Evolutionary conservation across 92 coral and sea anemone species (phyloP), one percentile per base, ranked within the genome.

Genomic region (Chrysogorgia sp.): DNA sequence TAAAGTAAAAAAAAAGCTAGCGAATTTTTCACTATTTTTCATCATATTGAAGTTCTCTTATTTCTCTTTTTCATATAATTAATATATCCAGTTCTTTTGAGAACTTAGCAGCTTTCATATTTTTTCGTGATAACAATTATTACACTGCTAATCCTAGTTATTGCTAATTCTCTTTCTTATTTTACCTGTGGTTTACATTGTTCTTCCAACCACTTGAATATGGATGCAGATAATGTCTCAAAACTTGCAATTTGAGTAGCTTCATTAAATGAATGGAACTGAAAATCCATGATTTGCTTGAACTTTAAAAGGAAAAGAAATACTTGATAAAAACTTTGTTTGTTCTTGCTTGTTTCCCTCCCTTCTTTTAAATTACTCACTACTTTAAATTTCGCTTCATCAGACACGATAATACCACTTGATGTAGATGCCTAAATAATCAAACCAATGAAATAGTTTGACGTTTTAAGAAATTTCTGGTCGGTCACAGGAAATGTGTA

Each of bases 111-210:
- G n/a, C n/a, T n/a, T n/a, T n/a, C n/a, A n/a, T n/a, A n/a, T n/a
- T n/a, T n/a, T n/a, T n/a, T n/a, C n/a, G n/a, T n/a, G n/a, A n/a
- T n/a, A n/a, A n/a, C n/a, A n/a, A n/a, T 13, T 67, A 1, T 67
- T 67, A 28, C 23, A 7, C 40, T 29, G 50, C 50, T 35, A 34
- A 34, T 40, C 34, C 8, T 30, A 76, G 31, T 24, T 14, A n/a
- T n/a, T 33, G 15, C 23, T 58, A 17, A 10, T 23, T 34, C 22
- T 56, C 23, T 0, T 67, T 4, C 23, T 8, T 33, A 28, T 35
- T 19, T 10, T 81, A 94, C 98, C 98, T 94, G 98, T 14, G 98
- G 98, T 80, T 94, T 90, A 64, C 98, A 94, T 71, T 94, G 90
- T 63, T 94, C 98, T 72, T 94, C 98, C 58, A 94, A 69, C 98